Evolutionary conservation across 2,113 vertebrate genomes (phyloP).

Genomic region (Bubo scandiacus): DNA sequence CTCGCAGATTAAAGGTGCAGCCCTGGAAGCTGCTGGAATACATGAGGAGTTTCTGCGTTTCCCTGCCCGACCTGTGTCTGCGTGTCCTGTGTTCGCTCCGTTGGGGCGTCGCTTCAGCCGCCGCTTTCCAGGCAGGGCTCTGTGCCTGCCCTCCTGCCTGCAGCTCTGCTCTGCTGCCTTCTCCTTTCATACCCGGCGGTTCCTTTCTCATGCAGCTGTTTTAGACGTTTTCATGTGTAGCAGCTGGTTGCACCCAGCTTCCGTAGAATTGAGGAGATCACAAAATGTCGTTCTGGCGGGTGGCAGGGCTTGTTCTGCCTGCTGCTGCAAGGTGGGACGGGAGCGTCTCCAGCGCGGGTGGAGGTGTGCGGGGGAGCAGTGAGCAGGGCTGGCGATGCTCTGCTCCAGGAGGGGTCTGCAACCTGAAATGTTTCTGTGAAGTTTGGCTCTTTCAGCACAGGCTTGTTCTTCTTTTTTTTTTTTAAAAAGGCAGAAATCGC

Average conservation of each 20-base stretch:
- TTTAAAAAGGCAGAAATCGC: background rate
- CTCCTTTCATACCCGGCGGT: accelerated
- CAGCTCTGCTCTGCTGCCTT: accelerated
- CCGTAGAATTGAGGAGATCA: accelerated
- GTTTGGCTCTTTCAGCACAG: no score
- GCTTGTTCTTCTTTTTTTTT: no score
- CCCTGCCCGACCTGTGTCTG: no score
- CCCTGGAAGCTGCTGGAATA: background rate
- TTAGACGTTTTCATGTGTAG: background rate
- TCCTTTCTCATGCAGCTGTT: background rate
- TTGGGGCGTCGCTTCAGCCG: no score
- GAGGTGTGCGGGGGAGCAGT: accelerated
- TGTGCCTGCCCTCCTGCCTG: accelerated
- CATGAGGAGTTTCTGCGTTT: accelerated
- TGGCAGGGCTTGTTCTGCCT: background rate
- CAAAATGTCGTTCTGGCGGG: accelerated
- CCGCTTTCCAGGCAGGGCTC: no score
- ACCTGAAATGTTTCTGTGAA: accelerated
- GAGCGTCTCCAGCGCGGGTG: accelerated
- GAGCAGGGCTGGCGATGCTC: background rate
- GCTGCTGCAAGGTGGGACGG: accelerated
- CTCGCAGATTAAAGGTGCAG: no score
- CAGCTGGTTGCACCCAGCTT: background rate
- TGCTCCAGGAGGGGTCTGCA: accelerated
- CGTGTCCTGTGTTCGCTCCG: no score